Evolutionary conservation across 2,113 vertebrate genomes (phyloP), one percentile per base, ranked within the genome.

Genomic region (Tychaedon coryphoeus): DNA sequence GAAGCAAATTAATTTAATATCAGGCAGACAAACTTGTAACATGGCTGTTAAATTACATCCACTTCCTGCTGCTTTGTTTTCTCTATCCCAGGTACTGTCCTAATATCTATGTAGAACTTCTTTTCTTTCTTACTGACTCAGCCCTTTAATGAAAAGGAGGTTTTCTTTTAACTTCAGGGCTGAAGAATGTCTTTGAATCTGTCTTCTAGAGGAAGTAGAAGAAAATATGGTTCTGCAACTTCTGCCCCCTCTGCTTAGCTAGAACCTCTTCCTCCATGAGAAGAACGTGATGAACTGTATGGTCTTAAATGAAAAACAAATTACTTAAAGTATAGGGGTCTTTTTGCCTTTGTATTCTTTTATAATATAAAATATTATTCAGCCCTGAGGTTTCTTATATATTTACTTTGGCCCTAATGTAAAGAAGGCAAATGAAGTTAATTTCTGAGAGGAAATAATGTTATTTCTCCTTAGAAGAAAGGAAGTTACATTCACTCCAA

Each of bases 371-470:
- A 47, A 6, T 23, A 28, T 17, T 14, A 54, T 75, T 83, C 14
- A 2, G 29, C n/a, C 64, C 14, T 62, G 36, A 93, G 65, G 47
- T 60, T 83, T 92, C 69, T 67, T 72, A 10, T 36, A 8, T 78
- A 76, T 91, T 97, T 96, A 57, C 38, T 72, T 94, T 95, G 83
- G 79, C 66, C 47, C 42, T 34, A 45, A 38, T 28, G 25, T 90
- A 95, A 95, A 95, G 82, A 45, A 67, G 43, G 48, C 19, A 94
- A 96, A 90, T 76, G 20, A 67, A 90, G 81, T 94, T 94, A 14
- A 78, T 84, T 96, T 92, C 60, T 96, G 90, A 70, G 92, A 85
- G 70, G 92, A 94, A 96, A 82, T 85, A 88, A 72, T 64, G 29
- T 93, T 90, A 71, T 82, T 94, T 96, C 36, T 95, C 70, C 86